Evolutionary conservation across 1,140 invertebrate genomes (phyloP), one percentile per base, ranked within the genome.

Genomic region (Physella acuta): DNA sequence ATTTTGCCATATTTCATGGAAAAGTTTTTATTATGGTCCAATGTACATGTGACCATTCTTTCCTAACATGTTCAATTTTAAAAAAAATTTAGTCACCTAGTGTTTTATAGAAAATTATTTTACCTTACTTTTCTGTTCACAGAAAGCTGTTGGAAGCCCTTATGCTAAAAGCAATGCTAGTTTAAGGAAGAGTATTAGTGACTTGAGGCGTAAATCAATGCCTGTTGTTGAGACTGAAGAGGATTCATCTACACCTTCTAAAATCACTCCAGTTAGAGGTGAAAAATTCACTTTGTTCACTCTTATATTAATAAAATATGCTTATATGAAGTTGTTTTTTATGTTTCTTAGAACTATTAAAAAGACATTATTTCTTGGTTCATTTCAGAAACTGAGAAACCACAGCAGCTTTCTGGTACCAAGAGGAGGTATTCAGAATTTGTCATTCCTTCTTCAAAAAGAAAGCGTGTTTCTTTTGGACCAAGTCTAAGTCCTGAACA

Each of bases 401-500:
- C 44, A 49, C n/a, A 11, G 44, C 44, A 49, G n/a, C n/a, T n/a
- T 2, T 3, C 28, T 24, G 44, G 49, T 17, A 52, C 0, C 0
- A 64, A 76, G 34, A 79, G 78, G 66, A 81, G 78, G 58, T 80
- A 75, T 26, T 56, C 68, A 31, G 69, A 70, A 26, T 62, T 39
- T 24, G 53, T 58, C 52, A 64, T 64, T 14, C 73, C 74, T 17
- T 71, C 53, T 65, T 69, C 76, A 33, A 82, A 81, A 70, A 68
- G 75, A 36, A 78, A 78, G 59, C 55, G 79, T 64, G 86, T 87
- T 0, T 86, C 85, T 14, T 87, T 87, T 81, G 86, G 86, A 2
- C 85, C 85, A 24, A 69, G 81, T 30, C 77, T 87, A 1, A 85
- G 84, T 70, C 86, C 86, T 20, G 86, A 87, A 70, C 81, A 84